These are phyloP conservation scores for Antheraea yamamai DNA, from an alignment of 2,888 invertebrate genomes.

Conservation along the genomic window DNA sequence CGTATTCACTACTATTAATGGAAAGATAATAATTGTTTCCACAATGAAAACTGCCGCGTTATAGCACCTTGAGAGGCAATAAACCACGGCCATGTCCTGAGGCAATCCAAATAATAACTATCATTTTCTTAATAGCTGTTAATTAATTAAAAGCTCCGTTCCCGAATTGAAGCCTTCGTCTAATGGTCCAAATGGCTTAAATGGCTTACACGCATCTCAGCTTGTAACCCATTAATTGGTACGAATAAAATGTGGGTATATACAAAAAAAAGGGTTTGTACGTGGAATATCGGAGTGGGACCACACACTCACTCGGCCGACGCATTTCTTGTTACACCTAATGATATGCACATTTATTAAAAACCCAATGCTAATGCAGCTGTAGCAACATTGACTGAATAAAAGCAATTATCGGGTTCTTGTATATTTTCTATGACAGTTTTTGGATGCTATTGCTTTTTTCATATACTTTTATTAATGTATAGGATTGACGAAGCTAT, in stretches of 20 bases:
- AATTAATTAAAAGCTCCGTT: slow-evolving; percentile 70
- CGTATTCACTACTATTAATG: neutral
- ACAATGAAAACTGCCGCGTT: slow-evolving; percentile 32
- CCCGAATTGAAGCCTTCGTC: slow-evolving; percentile 61
- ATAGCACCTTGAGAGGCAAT: slow-evolving; percentile 39
- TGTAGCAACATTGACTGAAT: slow-evolving; percentile 12
- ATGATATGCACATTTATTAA: slow-evolving; percentile 80
- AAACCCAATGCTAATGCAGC: slow-evolving; percentile 46
- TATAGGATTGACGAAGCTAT: neutral
- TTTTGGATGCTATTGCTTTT: neutral
- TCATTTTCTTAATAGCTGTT: slow-evolving; percentile 66
- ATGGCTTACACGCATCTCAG: slow-evolving; percentile 61
- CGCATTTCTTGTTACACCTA: slow-evolving; percentile 67
- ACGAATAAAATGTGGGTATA: slow-evolving; percentile 54
- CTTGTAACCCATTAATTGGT: slow-evolving; percentile 68
- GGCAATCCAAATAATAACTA: slow-evolving; percentile 58
- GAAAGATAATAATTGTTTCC: slow-evolving; percentile 16
- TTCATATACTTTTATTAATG: neutral
- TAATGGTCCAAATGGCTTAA: slow-evolving; percentile 67
- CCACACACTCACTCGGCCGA: slow-evolving; percentile 67
- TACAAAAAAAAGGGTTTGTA: slow-evolving; percentile 52
- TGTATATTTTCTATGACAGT: neutral
- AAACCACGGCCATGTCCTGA: slow-evolving; percentile 41
- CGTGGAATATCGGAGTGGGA: slow-evolving; percentile 60
- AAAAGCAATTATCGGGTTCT: neutral